phyloP scores from a whole-genome alignment of 2,113 vertebrate species.

The Haplotaxodon microlepis region DNA sequence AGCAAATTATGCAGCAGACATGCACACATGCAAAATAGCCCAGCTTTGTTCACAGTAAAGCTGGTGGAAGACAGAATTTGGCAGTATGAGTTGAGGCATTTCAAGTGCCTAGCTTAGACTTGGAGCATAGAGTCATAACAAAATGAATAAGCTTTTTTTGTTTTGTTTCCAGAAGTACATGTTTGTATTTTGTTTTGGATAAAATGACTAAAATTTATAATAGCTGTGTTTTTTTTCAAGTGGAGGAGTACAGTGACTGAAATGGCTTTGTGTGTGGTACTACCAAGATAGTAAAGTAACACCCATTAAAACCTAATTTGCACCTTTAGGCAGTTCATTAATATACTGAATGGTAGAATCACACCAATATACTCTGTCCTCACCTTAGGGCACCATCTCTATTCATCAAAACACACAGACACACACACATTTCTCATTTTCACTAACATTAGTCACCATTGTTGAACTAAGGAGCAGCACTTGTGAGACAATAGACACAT shows the following conservation, averaged over 20 bases:
- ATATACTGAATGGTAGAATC: constrained; percentile 82
- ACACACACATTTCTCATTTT: constrained; percentile 72
- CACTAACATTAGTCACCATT: constrained; percentile 61
- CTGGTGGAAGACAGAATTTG: constrained; percentile 18
- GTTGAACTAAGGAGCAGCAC: constrained; percentile 43
- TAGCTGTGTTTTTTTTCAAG: constrained; percentile 64
- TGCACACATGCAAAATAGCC: constrained; percentile 4
- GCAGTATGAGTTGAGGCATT: constrained; percentile 16
- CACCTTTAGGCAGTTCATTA: constrained; percentile 98
- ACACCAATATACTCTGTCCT: constrained; percentile 75
- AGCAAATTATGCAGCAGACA: background rate
- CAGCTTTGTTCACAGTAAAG: constrained; percentile 23
- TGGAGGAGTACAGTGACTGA: constrained; percentile 65
- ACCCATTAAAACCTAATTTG: constrained; percentile 98
- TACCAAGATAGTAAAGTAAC: constrained; percentile 82
- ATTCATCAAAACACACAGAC: constrained; percentile 70
- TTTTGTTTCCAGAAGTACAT: constrained; percentile 59
- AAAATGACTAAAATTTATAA: constrained; percentile 77
- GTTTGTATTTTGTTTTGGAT: constrained; percentile 77
- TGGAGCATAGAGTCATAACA: constrained; percentile 41
- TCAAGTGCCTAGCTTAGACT: constrained; percentile 43
- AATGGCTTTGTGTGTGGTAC: constrained; percentile 64
- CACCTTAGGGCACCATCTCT: constrained; percentile 79
- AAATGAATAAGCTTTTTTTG: constrained; percentile 74
- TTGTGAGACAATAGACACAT: constrained; percentile 46